Conservation (phyloP, 2,797 vertebrate species). For the Myotis findleyi region DNA sequence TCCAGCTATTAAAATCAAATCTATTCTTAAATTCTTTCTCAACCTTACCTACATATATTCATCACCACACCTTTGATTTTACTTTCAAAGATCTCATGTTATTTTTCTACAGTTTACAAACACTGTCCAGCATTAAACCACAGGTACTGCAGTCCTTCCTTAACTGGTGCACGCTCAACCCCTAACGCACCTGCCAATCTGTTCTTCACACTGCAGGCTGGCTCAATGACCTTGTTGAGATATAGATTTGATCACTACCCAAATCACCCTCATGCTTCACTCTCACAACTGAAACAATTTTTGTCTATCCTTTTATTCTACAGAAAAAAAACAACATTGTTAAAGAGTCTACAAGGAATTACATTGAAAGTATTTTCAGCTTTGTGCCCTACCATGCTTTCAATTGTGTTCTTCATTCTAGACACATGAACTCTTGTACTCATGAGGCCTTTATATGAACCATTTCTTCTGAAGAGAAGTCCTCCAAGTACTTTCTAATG, state of each 20-base stretch:
- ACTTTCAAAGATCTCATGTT: neutral
- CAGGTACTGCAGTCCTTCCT: neutral
- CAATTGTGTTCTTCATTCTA: neutral
- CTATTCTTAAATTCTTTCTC: neutral
- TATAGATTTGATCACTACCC: neutral
- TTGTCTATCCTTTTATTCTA: neutral
- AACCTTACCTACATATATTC: neutral
- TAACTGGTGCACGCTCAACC: neutral
- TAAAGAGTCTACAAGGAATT: neutral
- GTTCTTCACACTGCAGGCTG: neutral
- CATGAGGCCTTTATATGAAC: neutral
- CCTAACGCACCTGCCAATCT: neutral
- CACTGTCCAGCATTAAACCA: neutral
- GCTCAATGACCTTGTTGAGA: neutral
- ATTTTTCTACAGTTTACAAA: neutral
- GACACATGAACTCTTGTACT: neutral
- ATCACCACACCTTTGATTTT: neutral
- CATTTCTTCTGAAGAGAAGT: neutral
- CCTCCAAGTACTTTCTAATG: neutral
- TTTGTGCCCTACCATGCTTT: neutral
- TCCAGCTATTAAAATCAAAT: neutral
- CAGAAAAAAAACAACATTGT: neutral
- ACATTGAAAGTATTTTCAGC: neutral
- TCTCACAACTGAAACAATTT: neutral
- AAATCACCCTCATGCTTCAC: neutral